Conservation (phyloP, 1,140 invertebrate genomes). For the Zaprionus ornatus region DNA sequence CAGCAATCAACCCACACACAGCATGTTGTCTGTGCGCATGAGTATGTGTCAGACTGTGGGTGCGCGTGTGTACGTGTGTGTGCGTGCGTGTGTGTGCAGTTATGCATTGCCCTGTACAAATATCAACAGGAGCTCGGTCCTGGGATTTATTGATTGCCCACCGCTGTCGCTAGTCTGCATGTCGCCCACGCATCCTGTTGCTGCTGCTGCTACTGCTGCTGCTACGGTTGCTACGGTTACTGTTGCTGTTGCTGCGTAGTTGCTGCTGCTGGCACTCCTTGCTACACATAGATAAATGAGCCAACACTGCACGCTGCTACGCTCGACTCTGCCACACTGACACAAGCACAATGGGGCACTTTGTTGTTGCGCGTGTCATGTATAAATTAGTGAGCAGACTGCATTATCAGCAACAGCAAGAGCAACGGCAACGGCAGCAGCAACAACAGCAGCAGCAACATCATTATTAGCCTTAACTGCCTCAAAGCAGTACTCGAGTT, state of each 20-base stretch:
- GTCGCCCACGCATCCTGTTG: slow-evolving; percentile 47
- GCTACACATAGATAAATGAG: slow-evolving; percentile 56
- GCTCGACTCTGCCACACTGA: not conserved
- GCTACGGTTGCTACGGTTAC: slow-evolving; percentile 15
- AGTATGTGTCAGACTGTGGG: not conserved
- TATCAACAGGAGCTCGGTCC: slow-evolving; percentile 76
- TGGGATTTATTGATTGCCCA: slow-evolving; percentile 77
- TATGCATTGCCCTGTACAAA: slow-evolving; percentile 74
- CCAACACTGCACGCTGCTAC: slow-evolving; percentile 38
- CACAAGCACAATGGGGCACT: slow-evolving; percentile 25
- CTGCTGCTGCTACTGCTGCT: slow-evolving; percentile 22
- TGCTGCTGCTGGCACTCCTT: slow-evolving; percentile 5
- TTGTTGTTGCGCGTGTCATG: slow-evolving; percentile 59
- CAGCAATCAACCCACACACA: slow-evolving; percentile 62
- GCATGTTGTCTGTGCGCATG: not conserved
- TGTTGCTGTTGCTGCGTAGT: slow-evolving; percentile 2
- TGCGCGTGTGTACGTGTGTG: not conserved
- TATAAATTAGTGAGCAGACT: slow-evolving; percentile 70
- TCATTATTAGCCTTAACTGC: slow-evolving; percentile 31
- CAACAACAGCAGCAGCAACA: slow-evolving; percentile 28
- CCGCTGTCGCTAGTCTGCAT: slow-evolving; percentile 24
- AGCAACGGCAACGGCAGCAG: slow-evolving; percentile 47
- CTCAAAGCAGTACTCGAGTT: slow-evolving; percentile 39
- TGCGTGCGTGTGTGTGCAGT: slow-evolving; percentile 49
- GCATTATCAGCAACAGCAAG: slow-evolving; percentile 46